Evolutionary conservation across 2,888 invertebrate genomes (phyloP), one percentile per base, ranked within the genome.

Genomic region (Glaucopsyche alexis): DNA sequence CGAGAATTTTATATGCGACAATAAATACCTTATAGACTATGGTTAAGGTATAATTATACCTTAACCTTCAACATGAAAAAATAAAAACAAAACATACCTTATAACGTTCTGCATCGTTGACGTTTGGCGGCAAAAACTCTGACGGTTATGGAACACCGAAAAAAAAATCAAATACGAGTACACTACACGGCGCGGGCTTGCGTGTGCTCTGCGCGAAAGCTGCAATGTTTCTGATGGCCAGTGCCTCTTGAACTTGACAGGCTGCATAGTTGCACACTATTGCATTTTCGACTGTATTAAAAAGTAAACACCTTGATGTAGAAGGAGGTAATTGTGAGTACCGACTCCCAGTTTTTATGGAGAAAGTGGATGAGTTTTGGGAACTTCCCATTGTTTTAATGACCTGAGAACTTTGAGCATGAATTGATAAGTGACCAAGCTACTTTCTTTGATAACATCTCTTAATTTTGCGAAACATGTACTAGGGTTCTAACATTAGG

Each of bases 61-160:
- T 40, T 9, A 19, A 55, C 16, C 55, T 16, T 29, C 40, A 19
- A 72, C 29, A 38, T 49, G 8, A 71, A 73, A 55, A 72, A 55
- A 45, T 72, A 70, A 66, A 72, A 71, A 70, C 72, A 75, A 75
- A 78, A 74, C 79, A 76, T 73, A 92, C 91, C 91, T 80, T 82
- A 89, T 76, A 75, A 88, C 78, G 83, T 89, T 90, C 87, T 88
- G 86, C 91, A 92, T 92, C 79, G 83, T 82, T 82, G 82, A 77
- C 64, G 72, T n/a, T 50, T 50, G 75, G 75, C 77, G 73, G 78
- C 78, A 78, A 80, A 81, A 81, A 81, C 81, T 76, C 76, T 71
- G 75, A 66, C 70, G 75, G 73, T 72, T 79, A 79, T 78, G 77
- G 77, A 80, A 79, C 80, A 79, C 80, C 76, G 81, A 81, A 83